These are phyloP conservation scores for Climacteris rufus DNA, from an alignment of 2,113 vertebrate genomes.

Conservation along the genomic window DNA sequence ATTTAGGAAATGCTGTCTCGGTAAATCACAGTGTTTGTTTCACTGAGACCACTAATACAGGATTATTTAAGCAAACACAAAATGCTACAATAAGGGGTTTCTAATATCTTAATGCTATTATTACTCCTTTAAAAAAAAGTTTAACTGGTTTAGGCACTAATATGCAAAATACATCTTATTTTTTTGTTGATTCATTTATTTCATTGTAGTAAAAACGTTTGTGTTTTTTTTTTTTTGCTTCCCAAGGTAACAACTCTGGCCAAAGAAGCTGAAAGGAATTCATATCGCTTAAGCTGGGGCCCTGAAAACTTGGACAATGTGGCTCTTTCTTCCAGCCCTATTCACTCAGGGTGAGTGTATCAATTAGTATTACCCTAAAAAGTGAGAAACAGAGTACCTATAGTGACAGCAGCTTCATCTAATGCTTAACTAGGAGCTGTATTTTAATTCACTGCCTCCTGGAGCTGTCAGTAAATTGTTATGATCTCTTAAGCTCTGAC, in stretches of 20 bases:
- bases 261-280: constrained; percentile 86
- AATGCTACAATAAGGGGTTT: not conserved
- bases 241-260: constrained; percentile 78
- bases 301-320: constrained; percentile 94
- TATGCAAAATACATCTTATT: not conserved
- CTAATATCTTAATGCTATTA: not conserved
- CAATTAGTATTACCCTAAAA: constrained; percentile 15
- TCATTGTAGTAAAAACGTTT: not conserved
- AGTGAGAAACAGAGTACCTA: not conserved
- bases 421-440: not conserved
- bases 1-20: not conserved
- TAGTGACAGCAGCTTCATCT: constrained; percentile 15
- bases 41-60: not conserved
- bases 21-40: not conserved
- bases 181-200: not conserved
- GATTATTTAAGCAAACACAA: not conserved
- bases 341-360: constrained; percentile 91
- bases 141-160: not conserved
- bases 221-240: not conserved
- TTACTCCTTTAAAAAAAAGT: not conserved
- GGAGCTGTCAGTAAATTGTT: not conserved
- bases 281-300: constrained; percentile 88
- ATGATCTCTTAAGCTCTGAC: not conserved
- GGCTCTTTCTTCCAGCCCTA: constrained; percentile 90
- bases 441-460: not conserved